Conservation (phyloP, 2,113 vertebrate species). For the Ptyas mucosa region DNA sequence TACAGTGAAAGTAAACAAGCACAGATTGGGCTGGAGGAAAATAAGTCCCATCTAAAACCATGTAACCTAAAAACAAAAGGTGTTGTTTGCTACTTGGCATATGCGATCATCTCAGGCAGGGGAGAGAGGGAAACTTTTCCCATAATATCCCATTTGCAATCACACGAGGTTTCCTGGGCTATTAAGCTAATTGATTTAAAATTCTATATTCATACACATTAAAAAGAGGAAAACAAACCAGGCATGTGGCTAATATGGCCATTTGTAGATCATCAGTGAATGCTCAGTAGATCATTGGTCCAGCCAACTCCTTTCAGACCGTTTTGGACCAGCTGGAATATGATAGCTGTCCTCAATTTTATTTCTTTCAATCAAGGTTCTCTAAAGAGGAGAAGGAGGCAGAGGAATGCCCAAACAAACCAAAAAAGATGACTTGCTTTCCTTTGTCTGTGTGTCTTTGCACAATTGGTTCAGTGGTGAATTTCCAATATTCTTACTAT, state of each 20-base stretch:
- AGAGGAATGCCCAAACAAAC: too few species aligned
- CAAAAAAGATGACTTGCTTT: slow-evolving; percentile 24
- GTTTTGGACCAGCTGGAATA: background rate
- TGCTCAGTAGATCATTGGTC: background rate
- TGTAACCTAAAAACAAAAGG: background rate
- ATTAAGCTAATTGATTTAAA: background rate
- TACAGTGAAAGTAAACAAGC: background rate
- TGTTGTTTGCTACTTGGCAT: background rate
- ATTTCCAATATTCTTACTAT: too few species aligned
- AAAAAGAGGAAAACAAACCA: background rate
- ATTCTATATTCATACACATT: background rate
- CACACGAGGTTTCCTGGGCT: background rate
- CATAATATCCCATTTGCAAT: background rate
- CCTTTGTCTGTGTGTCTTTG: background rate
- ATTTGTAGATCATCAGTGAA: background rate
- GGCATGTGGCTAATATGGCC: background rate
- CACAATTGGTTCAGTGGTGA: background rate
- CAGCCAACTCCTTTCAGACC: background rate
- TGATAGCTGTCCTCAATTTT: background rate
- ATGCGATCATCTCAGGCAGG: background rate
- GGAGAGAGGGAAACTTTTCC: background rate
- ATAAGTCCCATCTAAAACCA: background rate
- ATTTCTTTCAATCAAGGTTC: slow-evolving; percentile 23
- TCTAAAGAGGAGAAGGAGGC: background rate
- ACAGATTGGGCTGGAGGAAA: background rate